These are phyloP conservation scores for Vulpes vulpes DNA, from an alignment of 2,113 vertebrate species.

Conservation along the genomic window DNA sequence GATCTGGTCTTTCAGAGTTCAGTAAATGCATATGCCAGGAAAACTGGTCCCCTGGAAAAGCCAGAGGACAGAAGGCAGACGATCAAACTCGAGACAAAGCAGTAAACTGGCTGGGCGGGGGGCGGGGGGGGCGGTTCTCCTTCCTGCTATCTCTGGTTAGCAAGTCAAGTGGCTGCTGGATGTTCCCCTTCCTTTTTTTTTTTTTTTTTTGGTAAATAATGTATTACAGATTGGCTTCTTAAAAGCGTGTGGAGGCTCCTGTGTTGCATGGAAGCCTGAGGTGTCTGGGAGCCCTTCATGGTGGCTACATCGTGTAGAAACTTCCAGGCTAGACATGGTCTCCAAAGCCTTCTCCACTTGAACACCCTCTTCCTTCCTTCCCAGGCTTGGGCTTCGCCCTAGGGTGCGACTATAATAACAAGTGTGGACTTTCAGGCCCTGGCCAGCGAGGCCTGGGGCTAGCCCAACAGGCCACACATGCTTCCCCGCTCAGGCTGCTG, in stretches of 20 bases:
- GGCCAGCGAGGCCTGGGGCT: neutral
- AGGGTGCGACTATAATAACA: neutral
- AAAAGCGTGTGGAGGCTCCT: neutral
- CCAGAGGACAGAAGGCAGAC: constrained; percentile 44
- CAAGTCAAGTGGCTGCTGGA: neutral
- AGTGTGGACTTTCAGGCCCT: neutral
- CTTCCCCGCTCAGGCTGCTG: neutral
- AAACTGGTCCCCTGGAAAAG: neutral
- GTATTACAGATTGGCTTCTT: neutral
- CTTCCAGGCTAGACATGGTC: neutral
- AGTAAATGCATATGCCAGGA: constrained; percentile 62
- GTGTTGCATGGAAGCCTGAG: neutral
- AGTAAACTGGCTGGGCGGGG: neutral
- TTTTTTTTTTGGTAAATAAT: neutral
- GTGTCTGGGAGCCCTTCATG: neutral
- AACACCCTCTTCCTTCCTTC: neutral
- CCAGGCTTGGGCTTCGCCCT: neutral
- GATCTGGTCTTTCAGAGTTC: constrained; percentile 68
- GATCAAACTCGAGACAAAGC: constrained; percentile 16
- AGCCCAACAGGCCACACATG: fast-evolving
- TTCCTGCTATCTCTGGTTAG: neutral
- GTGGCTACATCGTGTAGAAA: neutral
- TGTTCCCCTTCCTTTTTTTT: neutral
- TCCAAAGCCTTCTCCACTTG: neutral
- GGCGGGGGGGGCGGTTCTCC: fast-evolving